Percentiles rank a stretch among this genome's conserved stretches.
Conservation (phyloP, 2,888 invertebrate species). For the Leptopilina syphax region DNA sequence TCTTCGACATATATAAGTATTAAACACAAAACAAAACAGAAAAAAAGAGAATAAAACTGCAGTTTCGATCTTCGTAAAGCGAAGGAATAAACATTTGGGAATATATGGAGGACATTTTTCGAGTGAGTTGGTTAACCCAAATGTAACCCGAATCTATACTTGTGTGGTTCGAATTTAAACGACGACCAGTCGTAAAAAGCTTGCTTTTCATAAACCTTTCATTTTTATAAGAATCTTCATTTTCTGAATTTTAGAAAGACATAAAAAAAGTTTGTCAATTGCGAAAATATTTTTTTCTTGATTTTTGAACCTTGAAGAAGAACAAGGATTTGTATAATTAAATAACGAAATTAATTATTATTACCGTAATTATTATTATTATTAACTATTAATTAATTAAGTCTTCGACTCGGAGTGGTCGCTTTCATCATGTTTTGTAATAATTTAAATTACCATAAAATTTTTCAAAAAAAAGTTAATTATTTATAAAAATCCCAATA, state of each 20-base stretch:
- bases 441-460: too few relatives aligned
- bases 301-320: too few relatives aligned
- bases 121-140: constrained; percentile 12
- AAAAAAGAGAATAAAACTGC: neutral
- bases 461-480: too few relatives aligned
- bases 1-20: neutral
- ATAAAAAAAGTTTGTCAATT: neutral
- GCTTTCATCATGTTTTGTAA: too few relatives aligned
- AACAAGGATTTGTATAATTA: too few relatives aligned
- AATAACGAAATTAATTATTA: too few relatives aligned
- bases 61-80: constrained; percentile 12
- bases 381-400: too few relatives aligned
- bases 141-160: constrained; percentile 7
- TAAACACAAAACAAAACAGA: neutral
- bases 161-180: constrained; percentile 3
- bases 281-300: neutral
- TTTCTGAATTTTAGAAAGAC: neutral
- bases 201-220: constrained; percentile 15
- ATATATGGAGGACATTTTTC: constrained; percentile 20
- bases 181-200: constrained; percentile 5
- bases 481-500: too few relatives aligned
- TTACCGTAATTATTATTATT: too few relatives aligned
- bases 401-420: too few relatives aligned
- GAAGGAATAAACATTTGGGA: constrained; percentile 24
- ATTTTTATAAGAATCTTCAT: constrained; percentile 11